Conservation (phyloP, 2,888 invertebrate genomes). For the Apamea monoglypha region DNA sequence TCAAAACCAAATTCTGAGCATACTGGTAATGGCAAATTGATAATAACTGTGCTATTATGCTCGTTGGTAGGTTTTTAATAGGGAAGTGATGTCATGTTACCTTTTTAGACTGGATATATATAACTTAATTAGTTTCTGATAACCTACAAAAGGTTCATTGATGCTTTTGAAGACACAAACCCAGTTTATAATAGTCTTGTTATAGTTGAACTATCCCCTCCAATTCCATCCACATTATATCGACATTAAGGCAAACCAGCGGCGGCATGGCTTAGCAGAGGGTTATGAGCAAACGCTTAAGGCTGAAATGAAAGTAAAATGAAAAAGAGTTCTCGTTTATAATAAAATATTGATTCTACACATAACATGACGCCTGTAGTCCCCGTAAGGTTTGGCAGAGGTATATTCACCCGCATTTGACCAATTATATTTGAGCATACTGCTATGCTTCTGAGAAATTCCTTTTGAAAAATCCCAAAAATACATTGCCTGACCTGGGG, state of each 20-base stretch:
- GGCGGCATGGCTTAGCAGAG: too few relatives aligned
- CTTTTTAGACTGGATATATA: not conserved
- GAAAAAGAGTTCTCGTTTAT: not conserved
- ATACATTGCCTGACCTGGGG: not conserved
- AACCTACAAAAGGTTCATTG: conserved; percentile 9
- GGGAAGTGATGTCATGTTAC: not conserved
- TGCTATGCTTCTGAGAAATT: too few relatives aligned
- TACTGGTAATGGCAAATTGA: not conserved
- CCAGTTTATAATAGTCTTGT: not conserved
- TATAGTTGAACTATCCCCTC: not conserved
- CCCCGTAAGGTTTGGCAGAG: too few relatives aligned
- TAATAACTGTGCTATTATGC: not conserved
- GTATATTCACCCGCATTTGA: not conserved
- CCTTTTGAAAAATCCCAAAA: not conserved
- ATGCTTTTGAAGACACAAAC: not conserved
- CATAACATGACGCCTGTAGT: too few relatives aligned
- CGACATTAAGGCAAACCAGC: not conserved
- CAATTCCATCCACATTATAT: not conserved
- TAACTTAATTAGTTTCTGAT: not conserved
- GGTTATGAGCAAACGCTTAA: not conserved
- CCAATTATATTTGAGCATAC: not conserved
- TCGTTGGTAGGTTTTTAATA: not conserved
- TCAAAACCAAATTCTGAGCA: not conserved
- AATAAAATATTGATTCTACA: not conserved
- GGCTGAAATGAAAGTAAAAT: not conserved